Percentiles rank a stretch among this genome's conserved stretches.
phyloP scores from a whole-genome alignment of 2,888 invertebrate species.

The Fragum sueziense region DNA sequence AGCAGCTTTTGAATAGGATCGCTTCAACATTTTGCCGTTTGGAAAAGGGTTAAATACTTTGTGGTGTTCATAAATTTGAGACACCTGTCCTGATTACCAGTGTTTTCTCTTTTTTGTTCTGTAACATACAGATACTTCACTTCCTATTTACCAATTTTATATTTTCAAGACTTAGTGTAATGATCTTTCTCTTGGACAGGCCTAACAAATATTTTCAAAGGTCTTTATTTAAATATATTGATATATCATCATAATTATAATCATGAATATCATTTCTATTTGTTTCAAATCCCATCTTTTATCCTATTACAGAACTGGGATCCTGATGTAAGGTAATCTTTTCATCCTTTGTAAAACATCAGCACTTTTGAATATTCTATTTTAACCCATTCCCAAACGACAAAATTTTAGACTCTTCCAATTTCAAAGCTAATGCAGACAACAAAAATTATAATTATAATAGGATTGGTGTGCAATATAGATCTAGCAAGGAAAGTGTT shows the following conservation, averaged over 20 bases:
- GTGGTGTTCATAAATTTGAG: no score
- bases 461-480: no score
- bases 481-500: no score
- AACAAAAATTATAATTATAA: no score
- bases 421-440: not conserved
- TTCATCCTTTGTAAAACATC: no score
- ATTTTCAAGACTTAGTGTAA: not conserved
- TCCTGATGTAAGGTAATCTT: constrained; percentile 90
- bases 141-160: not conserved
- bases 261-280: not conserved
- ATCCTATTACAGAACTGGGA: constrained; percentile 92
- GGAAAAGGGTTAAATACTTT: no score
- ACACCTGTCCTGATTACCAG: not conserved
- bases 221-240: not conserved
- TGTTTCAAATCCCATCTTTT: not conserved
- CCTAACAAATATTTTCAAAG: not conserved
- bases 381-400: not conserved
- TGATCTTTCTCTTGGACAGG: not conserved
- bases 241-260: not conserved
- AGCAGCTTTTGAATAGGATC: no score
- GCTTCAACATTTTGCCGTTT: no score
- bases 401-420: not conserved
- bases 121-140: not conserved
- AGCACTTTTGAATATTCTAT: no score
- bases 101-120: not conserved